These are phyloP conservation scores for Porphyrio hochstetteri DNA, from an alignment of 2,113 vertebrate genomes.

Conservation along the genomic window DNA sequence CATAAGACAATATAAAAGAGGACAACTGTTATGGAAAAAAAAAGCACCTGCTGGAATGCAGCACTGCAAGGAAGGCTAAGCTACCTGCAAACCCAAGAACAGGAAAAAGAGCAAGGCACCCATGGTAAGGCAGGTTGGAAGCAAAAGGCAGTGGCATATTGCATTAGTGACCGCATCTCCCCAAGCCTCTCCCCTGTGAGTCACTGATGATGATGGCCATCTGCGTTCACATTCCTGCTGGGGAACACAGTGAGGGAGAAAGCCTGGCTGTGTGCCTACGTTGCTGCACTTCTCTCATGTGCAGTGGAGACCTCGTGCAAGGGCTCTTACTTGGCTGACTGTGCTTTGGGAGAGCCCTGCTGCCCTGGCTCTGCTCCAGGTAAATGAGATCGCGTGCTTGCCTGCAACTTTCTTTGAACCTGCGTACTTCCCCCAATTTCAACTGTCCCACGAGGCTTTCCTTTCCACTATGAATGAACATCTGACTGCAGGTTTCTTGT, in stretches of 20 bases:
- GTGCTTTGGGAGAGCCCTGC: neutral
- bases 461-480: neutral
- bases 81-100: neutral
- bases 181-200: neutral
- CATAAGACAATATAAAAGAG: neutral
- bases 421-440: neutral
- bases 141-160: neutral
- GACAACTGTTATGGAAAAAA: neutral
- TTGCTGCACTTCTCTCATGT: neutral
- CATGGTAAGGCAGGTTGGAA: neutral
- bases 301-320: neutral
- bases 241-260: neutral
- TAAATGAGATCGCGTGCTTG: neutral
- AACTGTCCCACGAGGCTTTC: neutral
- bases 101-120: neutral
- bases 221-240: accelerated
- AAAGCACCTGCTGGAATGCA: neutral
- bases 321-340: neutral
- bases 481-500: neutral
- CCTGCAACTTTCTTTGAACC: neutral
- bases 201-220: neutral
- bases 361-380: neutral
- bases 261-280: neutral
- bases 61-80: neutral
- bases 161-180: neutral